Percentiles rank a stretch among this genome's conserved stretches.
Evolutionary conservation across 2,888 invertebrate species (phyloP).

Genomic region (Bimastos eiseni): DNA sequence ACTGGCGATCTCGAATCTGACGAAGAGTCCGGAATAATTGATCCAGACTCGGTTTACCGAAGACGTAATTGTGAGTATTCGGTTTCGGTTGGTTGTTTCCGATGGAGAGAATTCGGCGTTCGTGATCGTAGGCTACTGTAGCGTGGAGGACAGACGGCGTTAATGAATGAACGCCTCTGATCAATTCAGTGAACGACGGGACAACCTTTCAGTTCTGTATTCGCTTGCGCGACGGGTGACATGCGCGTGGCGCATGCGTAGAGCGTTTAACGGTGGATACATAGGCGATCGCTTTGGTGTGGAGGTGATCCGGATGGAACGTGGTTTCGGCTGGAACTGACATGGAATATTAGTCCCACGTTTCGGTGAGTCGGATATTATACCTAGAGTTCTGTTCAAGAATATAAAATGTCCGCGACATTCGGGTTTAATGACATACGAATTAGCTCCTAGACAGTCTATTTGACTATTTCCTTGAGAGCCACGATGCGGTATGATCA

Average conservation of each 20-base stretch:
- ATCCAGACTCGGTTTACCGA: constrained; percentile 13
- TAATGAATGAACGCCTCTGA: not conserved
- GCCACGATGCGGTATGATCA: no score
- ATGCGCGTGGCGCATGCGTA: not conserved
- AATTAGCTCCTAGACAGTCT: no score
- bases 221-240: not conserved
- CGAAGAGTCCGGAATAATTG: constrained; percentile 13
- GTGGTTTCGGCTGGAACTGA: no score
- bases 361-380: not conserved
- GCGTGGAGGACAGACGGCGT: not conserved
- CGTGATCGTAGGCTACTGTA: not conserved
- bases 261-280: not conserved
- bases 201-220: not conserved
- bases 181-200: not conserved
- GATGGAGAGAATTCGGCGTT: not conserved
- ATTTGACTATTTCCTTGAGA: no score
- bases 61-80: not conserved
- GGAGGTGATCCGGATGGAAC: not conserved
- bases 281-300: not conserved
- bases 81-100: not conserved
- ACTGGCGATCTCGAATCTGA: not conserved
- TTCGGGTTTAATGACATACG: no score
- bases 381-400: no score
- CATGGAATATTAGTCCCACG: no score
- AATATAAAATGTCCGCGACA: no score